Evolutionary conservation across 2,113 vertebrate species (phyloP).

Genomic region (Vidua macroura): DNA sequence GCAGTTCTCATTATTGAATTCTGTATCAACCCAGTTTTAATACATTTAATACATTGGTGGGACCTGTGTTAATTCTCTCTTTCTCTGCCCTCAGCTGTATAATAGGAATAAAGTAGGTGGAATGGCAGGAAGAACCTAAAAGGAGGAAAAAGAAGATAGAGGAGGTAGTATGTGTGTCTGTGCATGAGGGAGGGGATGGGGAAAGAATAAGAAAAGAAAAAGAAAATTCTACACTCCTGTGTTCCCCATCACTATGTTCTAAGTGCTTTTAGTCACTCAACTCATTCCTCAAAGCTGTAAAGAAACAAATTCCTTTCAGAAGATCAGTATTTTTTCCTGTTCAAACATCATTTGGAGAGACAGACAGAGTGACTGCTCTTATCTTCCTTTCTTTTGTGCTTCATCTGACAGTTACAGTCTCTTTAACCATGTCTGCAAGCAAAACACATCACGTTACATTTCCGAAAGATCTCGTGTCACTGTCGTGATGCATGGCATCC

Average conservation of each 20-base stretch:
- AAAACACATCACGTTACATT: not conserved
- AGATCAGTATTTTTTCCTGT: not conserved
- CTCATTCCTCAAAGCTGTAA: not conserved
- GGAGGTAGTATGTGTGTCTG: not conserved
- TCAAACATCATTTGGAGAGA: not conserved
- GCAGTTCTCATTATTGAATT: not conserved
- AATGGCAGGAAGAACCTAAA: not conserved
- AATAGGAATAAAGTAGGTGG: not conserved
- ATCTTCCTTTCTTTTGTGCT: not conserved
- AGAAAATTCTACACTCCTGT: not conserved
- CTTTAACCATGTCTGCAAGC: conserved; percentile 6
- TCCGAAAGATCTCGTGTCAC: not conserved
- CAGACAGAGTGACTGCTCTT: not conserved
- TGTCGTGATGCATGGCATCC: not conserved
- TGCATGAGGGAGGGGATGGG: rapidly evolving
- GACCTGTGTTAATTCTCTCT: not conserved
- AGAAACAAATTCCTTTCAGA: not conserved
- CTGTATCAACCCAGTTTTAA: not conserved
- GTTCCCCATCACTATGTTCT: not conserved
- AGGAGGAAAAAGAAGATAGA: not conserved
- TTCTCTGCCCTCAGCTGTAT: not conserved
- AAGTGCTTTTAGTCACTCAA: not conserved
- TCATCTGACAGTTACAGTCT: not conserved
- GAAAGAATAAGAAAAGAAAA: not conserved
- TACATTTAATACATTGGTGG: not conserved